phyloP scores from a whole-genome alignment of 2,797 vertebrate species.

The Psittacula derbiana region DNA sequence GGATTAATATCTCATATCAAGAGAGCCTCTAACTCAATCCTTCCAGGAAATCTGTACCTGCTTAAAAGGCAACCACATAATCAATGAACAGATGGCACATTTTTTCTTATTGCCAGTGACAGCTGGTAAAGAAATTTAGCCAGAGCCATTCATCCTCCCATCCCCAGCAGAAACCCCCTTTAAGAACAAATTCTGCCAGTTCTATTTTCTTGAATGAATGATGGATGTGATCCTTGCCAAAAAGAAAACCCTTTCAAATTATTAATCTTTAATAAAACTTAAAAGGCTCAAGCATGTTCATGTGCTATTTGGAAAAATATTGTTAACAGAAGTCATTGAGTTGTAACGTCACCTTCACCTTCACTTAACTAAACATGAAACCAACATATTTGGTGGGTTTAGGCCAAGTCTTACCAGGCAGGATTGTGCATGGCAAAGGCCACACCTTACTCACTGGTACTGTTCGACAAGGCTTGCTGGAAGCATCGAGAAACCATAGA shows the following conservation, averaged over 20 bases:
- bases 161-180: neutral
- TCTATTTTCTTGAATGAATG: neutral
- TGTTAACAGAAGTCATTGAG: neutral
- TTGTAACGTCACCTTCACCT: neutral
- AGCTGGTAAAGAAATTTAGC: neutral
- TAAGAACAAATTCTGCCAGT: neutral
- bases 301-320: neutral
- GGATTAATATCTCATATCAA: neutral
- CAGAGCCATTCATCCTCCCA: neutral
- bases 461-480: neutral
- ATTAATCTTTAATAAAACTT: slow-evolving; percentile 25
- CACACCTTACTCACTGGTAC: neutral
- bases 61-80: neutral
- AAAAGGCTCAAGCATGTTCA: neutral
- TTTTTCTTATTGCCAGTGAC: neutral
- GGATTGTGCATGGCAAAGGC: neutral
- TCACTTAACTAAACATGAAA: neutral
- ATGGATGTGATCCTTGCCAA: neutral
- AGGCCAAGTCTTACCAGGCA: neutral
- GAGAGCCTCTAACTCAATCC: neutral
- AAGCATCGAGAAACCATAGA: neutral
- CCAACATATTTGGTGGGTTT: neutral
- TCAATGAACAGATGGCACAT: neutral
- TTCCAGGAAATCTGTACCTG: neutral
- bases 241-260: neutral